These are phyloP conservation scores for Coptodon bakossiorum DNA, from an alignment of 2,113 vertebrate genomes.

Conservation along the genomic window DNA sequence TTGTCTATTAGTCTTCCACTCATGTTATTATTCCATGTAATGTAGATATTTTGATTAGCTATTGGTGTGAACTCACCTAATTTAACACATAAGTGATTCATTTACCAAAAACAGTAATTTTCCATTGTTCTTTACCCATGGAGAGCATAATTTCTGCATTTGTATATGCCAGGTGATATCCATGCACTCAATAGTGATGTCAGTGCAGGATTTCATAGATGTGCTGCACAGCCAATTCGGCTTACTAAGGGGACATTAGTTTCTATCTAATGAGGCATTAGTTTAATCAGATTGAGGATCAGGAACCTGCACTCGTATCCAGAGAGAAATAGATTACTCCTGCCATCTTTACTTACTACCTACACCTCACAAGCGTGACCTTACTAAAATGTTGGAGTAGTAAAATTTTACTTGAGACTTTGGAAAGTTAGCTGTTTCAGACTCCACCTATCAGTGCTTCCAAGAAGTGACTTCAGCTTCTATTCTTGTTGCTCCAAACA, in stretches of 20 bases:
- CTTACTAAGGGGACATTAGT: background rate
- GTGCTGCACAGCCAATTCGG: background rate
- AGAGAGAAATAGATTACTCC: background rate
- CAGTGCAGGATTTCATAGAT: background rate
- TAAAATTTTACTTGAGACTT: background rate
- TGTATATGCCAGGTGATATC: background rate
- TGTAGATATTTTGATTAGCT: background rate
- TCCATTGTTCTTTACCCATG: background rate
- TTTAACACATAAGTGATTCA: background rate
- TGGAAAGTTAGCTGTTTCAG: background rate
- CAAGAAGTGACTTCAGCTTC: background rate
- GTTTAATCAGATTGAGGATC: background rate
- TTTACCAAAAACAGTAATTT: background rate
- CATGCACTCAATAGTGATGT: background rate
- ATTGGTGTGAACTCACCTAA: background rate
- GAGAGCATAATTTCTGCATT: background rate
- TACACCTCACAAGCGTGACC: background rate
- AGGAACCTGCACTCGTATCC: background rate
- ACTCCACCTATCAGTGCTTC: background rate
- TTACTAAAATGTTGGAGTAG: background rate
- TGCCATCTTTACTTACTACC: background rate
- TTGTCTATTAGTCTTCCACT: background rate
- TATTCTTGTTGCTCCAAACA: background rate
- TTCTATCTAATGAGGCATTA: background rate
- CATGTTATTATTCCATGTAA: background rate